Conservation (phyloP, 2,888 invertebrate species). For the Gibbula magus region DNA sequence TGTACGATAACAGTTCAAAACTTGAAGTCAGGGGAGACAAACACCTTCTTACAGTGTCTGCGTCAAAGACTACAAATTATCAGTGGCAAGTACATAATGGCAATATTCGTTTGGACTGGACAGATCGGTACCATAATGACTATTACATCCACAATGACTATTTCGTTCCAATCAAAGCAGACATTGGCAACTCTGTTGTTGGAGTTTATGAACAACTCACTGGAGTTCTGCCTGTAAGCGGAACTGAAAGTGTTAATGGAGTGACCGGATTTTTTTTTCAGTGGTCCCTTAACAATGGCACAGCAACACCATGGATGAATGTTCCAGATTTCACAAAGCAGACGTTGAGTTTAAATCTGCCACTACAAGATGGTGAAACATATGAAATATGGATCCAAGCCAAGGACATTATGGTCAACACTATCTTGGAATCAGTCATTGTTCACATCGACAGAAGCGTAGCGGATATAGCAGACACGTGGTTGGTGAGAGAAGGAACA, state of each 20-base stretch:
- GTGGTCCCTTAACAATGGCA: slow-evolving; percentile 27
- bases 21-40: slow-evolving; percentile 20
- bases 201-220: slow-evolving; percentile 45
- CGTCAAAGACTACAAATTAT: slow-evolving; percentile 29
- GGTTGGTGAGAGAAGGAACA: slow-evolving; percentile 42
- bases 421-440: slow-evolving; percentile 32
- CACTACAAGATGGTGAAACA: slow-evolving; percentile 34
- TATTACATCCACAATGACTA: slow-evolving; percentile 30
- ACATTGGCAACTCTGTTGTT: slow-evolving; percentile 35
- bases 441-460: too few relatives aligned
- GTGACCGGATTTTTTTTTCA: slow-evolving; percentile 37
- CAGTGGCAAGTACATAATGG: slow-evolving; percentile 45
- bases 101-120: slow-evolving; percentile 42
- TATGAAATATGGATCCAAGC: too few relatives aligned
- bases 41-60: slow-evolving; percentile 33
- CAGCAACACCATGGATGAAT: background rate
- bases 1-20: slow-evolving; percentile 21
- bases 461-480: slow-evolving; percentile 43
- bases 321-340: slow-evolving; percentile 43
- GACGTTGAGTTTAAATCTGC: slow-evolving; percentile 31
- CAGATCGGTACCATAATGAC: slow-evolving; percentile 39
- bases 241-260: slow-evolving; percentile 47
- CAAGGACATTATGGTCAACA: slow-evolving; percentile 43
- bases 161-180: slow-evolving; percentile 33
- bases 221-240: slow-evolving; percentile 42